These are phyloP conservation scores for Dunckerocampus dactyliophorus DNA, from an alignment of 2,113 vertebrate genomes.

Conservation along the genomic window DNA sequence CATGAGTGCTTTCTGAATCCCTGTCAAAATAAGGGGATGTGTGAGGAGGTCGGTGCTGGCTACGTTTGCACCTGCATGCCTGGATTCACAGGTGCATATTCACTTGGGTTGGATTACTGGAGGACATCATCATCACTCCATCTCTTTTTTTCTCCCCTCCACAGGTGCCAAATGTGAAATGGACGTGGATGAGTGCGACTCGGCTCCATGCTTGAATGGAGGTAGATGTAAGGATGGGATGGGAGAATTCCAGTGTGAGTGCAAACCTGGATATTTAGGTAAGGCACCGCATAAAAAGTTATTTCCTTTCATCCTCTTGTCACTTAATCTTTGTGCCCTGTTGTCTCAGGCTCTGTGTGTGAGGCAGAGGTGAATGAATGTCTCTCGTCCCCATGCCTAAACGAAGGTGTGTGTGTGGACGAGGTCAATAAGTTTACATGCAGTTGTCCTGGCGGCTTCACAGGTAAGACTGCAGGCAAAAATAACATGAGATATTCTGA, in stretches of 20 bases:
- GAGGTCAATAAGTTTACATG: slow-evolving; percentile 81
- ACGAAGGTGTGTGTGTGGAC: slow-evolving; percentile 85
- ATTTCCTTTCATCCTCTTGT: neutral
- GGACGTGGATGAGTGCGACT: slow-evolving; percentile 90
- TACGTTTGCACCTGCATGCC: slow-evolving; percentile 85
- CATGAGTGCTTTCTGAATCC: slow-evolving; percentile 95
- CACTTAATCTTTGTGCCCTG: neutral
- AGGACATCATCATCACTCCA: neutral
- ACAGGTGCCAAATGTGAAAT: slow-evolving; percentile 92
- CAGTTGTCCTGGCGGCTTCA: slow-evolving; percentile 80
- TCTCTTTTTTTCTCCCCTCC: slow-evolving; percentile 1
- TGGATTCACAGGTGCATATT: slow-evolving; percentile 72
- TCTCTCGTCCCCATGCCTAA: slow-evolving; percentile 84
- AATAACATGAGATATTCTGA: neutral
- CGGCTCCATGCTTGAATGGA: slow-evolving; percentile 83
- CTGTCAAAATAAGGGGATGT: slow-evolving; percentile 89
- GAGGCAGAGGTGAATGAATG: slow-evolving; percentile 91
- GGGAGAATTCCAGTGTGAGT: slow-evolving; percentile 85
- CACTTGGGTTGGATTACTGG: neutral
- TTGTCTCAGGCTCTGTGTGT: slow-evolving; percentile 77
- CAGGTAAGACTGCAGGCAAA: slow-evolving; percentile 67
- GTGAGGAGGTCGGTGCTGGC: slow-evolving; percentile 89
- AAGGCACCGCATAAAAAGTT: slow-evolving; percentile 12
- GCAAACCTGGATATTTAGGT: slow-evolving; percentile 87
- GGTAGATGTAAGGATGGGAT: slow-evolving; percentile 84